Evolutionary conservation across 2,888 invertebrate genomes (phyloP).

Genomic region (Drosophila greeni): DNA sequence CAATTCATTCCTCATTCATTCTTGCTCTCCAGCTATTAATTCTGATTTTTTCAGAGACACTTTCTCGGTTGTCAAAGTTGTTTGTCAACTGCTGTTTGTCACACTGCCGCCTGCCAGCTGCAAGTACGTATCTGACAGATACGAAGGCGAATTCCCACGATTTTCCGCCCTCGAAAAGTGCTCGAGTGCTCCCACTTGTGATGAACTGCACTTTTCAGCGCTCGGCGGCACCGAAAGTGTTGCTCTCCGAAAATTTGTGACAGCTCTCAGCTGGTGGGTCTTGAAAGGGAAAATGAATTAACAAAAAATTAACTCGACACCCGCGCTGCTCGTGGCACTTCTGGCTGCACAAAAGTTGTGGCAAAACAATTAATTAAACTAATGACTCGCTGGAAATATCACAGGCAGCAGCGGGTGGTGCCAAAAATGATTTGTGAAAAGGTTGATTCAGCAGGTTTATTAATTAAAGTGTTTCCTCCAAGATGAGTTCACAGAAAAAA

Average conservation of each 20-base stretch:
- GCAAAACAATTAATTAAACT: slow-evolving; percentile 66
- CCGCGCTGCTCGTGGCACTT: slow-evolving; percentile 29
- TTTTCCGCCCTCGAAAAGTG: slow-evolving; percentile 38
- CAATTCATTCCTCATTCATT: slow-evolving; percentile 11
- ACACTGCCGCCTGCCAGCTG: slow-evolving; percentile 32
- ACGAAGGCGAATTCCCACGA: slow-evolving; percentile 37
- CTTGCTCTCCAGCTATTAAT: slow-evolving; percentile 49
- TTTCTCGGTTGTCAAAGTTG: slow-evolving; percentile 42
- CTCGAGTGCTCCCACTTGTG: slow-evolving; percentile 53
- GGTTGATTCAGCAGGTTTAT: slow-evolving; percentile 37
- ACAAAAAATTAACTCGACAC: slow-evolving; percentile 56
- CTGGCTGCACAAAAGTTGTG: slow-evolving; percentile 30
- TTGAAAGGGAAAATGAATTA: slow-evolving; percentile 38
- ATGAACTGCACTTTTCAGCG: slow-evolving; percentile 54
- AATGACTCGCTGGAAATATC: slow-evolving; percentile 63
- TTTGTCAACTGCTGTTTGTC: slow-evolving; percentile 65
- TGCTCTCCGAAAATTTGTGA: slow-evolving; percentile 48
- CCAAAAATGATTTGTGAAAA: slow-evolving; percentile 44
- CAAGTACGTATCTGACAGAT: slow-evolving; percentile 51
- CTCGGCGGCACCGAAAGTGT: slow-evolving; percentile 34
- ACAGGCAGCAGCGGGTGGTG: slow-evolving; percentile 3
- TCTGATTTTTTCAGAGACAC: slow-evolving; percentile 31
- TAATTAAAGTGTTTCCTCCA: slow-evolving; percentile 35
- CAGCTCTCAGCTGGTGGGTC: slow-evolving; percentile 44
- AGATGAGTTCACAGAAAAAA: slow-evolving; percentile 28